These are phyloP conservation scores for Oreochromis mossambicus DNA, from an alignment of 2,797 vertebrate species.

Conservation along the genomic window DNA sequence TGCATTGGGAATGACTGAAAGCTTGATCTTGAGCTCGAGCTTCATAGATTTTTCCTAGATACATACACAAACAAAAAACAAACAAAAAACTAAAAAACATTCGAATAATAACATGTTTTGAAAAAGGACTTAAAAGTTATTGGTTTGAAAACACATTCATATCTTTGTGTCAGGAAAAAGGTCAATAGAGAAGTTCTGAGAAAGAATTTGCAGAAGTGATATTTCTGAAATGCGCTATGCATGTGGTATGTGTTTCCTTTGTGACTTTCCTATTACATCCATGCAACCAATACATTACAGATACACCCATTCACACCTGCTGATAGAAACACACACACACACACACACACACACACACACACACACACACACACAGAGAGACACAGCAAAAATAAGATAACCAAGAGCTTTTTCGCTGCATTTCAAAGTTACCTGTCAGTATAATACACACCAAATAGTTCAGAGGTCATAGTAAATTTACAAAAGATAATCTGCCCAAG, in stretches of 20 bases:
- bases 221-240: slow-evolving; percentile 30
- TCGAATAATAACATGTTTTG: background rate
- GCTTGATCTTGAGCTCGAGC: background rate
- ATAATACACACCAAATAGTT: slow-evolving; percentile 76
- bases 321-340: slow-evolving; percentile 36
- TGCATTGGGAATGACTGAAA: background rate
- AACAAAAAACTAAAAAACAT: background rate
- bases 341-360: slow-evolving; percentile 26
- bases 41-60: background rate
- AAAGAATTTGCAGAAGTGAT: slow-evolving; percentile 14
- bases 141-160: slow-evolving; percentile 48
- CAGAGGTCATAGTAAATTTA: slow-evolving; percentile 78
- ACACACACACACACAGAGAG: background rate
- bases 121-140: slow-evolving; percentile 21
- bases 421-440: slow-evolving; percentile 67
- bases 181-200: slow-evolving; percentile 9
- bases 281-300: slow-evolving; percentile 14
- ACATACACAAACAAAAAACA: background rate
- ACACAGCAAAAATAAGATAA: slow-evolving; percentile 66
- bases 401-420: slow-evolving; percentile 46
- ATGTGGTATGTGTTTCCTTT: slow-evolving; percentile 17
- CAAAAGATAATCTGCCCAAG: slow-evolving; percentile 75
- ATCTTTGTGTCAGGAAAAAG: slow-evolving; percentile 9
- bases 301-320: slow-evolving; percentile 46
- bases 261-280: slow-evolving; percentile 3